Percentiles rank a stretch among this genome's conserved stretches.
Conservation (phyloP, 2,113 vertebrate species). For the Fregetta grallaria region DNA sequence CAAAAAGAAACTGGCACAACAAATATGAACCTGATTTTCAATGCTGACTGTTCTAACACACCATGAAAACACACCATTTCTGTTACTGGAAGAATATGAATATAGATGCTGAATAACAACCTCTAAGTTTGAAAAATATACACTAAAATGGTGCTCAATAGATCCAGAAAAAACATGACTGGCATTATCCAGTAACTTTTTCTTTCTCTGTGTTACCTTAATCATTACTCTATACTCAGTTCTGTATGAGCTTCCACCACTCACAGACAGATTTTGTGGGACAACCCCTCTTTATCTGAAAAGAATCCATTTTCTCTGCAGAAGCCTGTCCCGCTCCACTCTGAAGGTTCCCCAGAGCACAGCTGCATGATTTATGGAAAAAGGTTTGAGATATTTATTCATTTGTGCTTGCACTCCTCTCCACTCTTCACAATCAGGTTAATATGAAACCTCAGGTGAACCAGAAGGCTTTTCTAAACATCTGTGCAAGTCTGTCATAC, state of each 20-base stretch:
- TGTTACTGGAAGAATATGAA: not conserved
- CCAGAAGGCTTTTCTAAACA: conserved; percentile 53
- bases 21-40: not conserved
- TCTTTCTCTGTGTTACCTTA: not conserved
- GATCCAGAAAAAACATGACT: not conserved
- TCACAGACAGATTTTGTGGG: not conserved
- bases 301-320: not conserved
- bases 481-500: conserved; percentile 21
- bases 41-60: not conserved
- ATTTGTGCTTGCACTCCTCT: conserved; percentile 11
- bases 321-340: not conserved
- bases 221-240: not conserved
- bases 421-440: conserved; percentile 19
- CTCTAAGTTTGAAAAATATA: not conserved
- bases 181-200: not conserved
- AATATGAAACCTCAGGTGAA: conserved; percentile 39
- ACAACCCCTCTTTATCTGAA: not conserved
- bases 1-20: not conserved
- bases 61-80: not conserved
- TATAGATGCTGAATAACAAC: not conserved
- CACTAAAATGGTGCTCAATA: not conserved
- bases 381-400: not conserved
- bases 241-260: not conserved
- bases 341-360: not conserved
- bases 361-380: not conserved